Percentiles rank a stretch among this genome's conserved stretches.
Evolutionary conservation across 2,888 invertebrate genomes (phyloP).

Genomic region (Drosophila suboccidentalis): DNA sequence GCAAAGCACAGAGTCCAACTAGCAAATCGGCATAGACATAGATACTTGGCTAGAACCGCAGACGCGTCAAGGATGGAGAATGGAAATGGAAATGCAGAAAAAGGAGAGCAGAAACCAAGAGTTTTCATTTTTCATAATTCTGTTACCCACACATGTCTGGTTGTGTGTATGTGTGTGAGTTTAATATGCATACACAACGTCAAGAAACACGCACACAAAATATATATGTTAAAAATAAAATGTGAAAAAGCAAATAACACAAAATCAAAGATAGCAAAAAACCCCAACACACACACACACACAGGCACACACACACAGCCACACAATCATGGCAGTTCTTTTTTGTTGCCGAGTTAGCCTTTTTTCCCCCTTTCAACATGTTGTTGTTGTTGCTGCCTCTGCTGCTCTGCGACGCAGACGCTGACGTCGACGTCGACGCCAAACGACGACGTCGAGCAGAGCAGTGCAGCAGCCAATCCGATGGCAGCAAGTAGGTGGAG

Average conservation of each 20-base stretch:
- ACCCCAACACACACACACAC: constrained; percentile 38
- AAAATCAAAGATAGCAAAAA: constrained; percentile 70
- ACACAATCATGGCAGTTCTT: constrained; percentile 41
- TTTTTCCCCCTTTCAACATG: constrained; percentile 73
- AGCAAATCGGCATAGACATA: constrained; percentile 47
- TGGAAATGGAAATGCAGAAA: constrained; percentile 30
- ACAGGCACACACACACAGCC: constrained; percentile 28
- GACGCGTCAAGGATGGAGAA: constrained; percentile 58
- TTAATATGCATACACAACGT: constrained; percentile 49
- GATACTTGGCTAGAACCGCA: constrained; percentile 55
- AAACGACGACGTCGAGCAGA: constrained; percentile 49
- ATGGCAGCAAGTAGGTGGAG: constrained; percentile 84
- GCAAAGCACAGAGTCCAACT: constrained; percentile 29
- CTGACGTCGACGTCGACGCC: constrained; percentile 36
- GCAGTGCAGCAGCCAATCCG: constrained; percentile 78
- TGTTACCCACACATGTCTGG: constrained; percentile 51
- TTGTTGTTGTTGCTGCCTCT: constrained; percentile 48
- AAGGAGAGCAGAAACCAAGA: constrained; percentile 25
- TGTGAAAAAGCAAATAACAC: constrained; percentile 79
- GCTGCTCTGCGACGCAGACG: constrained; percentile 23
- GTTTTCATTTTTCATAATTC: constrained; percentile 77
- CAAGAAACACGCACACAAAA: constrained; percentile 70
- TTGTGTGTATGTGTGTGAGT: constrained; percentile 23
- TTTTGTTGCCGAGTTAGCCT: constrained; percentile 79
- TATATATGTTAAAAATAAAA: constrained; percentile 83